phyloP scores from a whole-genome alignment of 1,140 invertebrate species.

The Drosophila athabasca region DNA sequence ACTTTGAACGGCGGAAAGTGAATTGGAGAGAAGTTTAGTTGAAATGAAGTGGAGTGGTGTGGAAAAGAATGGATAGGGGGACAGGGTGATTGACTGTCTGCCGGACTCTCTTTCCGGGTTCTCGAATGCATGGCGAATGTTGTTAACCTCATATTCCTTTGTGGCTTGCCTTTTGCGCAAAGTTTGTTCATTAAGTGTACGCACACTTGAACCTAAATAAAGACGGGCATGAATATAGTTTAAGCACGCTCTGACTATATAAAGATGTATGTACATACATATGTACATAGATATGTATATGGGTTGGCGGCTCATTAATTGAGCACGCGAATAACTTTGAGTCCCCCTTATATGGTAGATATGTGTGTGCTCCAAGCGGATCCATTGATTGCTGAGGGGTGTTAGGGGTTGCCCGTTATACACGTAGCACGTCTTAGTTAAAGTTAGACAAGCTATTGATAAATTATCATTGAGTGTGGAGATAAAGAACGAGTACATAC shows the following conservation, averaged over 20 bases:
- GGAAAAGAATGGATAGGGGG: constrained; percentile 8
- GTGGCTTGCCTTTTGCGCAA: constrained; percentile 44
- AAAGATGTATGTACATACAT: too few relatives aligned
- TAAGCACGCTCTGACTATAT: neutral
- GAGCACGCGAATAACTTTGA: constrained; percentile 22
- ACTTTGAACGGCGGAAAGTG: constrained; percentile 16
- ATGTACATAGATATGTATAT: neutral
- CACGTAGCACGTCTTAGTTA: neutral
- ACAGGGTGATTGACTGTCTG: constrained; percentile 23
- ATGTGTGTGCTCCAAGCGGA: constrained; percentile 4
- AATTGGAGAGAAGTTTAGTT: neutral
- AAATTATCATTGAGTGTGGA: neutral
- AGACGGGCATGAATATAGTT: neutral
- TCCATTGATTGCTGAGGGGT: neutral
- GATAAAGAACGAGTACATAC: neutral
- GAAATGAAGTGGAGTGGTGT: constrained; percentile 15
- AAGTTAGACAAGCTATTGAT: constrained; percentile 18
- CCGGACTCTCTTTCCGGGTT: constrained; percentile 64
- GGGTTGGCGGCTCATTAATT: constrained; percentile 41
- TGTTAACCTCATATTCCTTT: constrained; percentile 62
- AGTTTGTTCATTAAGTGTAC: constrained; percentile 50
- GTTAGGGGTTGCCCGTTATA: too few relatives aligned
- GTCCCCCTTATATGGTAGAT: constrained; percentile 11
- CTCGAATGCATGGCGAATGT: constrained; percentile 31
- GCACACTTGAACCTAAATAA: constrained; percentile 27